Evolutionary conservation across 2,113 vertebrate genomes (phyloP).

Genomic region (Stegostoma tigrinum): DNA sequence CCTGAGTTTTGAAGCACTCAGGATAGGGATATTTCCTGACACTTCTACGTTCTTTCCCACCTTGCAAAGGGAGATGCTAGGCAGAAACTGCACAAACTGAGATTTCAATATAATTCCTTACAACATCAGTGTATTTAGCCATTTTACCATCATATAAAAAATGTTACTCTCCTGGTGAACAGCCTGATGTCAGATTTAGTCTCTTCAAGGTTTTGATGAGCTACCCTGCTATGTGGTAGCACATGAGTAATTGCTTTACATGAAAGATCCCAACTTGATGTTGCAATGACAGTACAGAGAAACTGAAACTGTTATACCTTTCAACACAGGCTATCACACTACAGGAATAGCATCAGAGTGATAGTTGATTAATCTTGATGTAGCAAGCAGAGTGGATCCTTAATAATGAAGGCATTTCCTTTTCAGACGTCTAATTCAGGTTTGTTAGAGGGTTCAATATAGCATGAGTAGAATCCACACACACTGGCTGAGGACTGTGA

Average conservation of each 20-base stretch:
- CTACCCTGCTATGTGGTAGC: background rate
- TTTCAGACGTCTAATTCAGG: background rate
- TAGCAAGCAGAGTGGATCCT: background rate
- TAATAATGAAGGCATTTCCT: background rate
- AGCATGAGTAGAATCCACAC: background rate
- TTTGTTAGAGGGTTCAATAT: background rate
- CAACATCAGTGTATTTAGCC: background rate
- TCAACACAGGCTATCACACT: background rate
- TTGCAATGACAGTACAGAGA: background rate
- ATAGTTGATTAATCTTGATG: background rate
- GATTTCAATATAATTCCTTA: background rate
- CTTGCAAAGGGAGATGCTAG: background rate
- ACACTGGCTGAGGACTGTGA: background rate
- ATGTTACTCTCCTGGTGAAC: background rate
- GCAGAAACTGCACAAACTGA: background rate
- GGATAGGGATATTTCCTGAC: background rate
- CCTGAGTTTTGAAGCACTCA: background rate
- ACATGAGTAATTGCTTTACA: background rate
- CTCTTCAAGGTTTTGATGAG: background rate
- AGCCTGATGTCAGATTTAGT: background rate
- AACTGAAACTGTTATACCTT: background rate
- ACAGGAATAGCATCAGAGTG: background rate
- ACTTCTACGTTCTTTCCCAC: background rate
- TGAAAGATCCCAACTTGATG: background rate
- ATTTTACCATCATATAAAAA: background rate